Conservation (phyloP, 1,140 invertebrate species). For the Drosophila neocordata region DNA sequence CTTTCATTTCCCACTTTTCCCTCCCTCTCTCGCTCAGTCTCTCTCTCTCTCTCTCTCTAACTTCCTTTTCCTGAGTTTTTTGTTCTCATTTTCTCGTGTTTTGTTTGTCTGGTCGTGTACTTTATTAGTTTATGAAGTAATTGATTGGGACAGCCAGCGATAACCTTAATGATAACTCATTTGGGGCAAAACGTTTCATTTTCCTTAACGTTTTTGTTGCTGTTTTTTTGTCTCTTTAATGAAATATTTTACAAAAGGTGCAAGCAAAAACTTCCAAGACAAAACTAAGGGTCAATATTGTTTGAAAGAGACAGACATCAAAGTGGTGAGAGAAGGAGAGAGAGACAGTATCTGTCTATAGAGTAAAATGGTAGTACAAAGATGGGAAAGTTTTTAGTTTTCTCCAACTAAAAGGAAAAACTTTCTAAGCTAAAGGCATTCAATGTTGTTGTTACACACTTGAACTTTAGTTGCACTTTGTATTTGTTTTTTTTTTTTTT, state of each 20-base stretch:
- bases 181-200: constrained; percentile 21
- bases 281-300: constrained; percentile 8
- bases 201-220: neutral
- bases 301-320: neutral
- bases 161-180: constrained; percentile 34
- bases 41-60: neutral
- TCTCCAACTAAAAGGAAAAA: neutral
- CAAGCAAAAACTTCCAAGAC: constrained; percentile 11
- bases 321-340: neutral
- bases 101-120: constrained; percentile 18
- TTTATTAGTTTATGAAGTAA: constrained; percentile 32
- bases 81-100: no score
- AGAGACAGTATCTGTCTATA: no score
- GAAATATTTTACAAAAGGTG: neutral
- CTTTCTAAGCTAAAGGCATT: constrained; percentile 6
- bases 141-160: constrained; percentile 22
- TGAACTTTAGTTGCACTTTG: constrained; percentile 34
- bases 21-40: neutral
- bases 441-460: constrained; percentile 19
- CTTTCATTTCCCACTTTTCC: neutral
- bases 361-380: neutral
- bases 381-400: constrained; percentile 4
- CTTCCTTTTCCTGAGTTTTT: neutral
- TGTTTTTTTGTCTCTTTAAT: neutral
- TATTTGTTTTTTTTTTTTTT: neutral